phyloP scores from a whole-genome alignment of 2,113 vertebrate genomes.

The Lathamus discolor region DNA sequence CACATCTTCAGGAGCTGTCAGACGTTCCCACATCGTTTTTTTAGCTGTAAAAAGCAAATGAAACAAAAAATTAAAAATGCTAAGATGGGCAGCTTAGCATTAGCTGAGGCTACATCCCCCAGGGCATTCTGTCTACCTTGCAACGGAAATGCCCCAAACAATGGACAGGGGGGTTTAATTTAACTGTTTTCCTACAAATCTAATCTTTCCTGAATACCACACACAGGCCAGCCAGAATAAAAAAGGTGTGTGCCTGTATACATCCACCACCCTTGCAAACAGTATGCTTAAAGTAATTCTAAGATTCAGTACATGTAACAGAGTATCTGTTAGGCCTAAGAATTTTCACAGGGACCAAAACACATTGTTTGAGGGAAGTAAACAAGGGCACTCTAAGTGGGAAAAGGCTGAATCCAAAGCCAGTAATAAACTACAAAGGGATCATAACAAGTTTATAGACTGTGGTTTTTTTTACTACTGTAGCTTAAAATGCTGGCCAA shows the following conservation, averaged over 20 bases:
- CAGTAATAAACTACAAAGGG: neutral
- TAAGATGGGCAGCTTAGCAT: neutral
- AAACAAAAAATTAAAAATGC: neutral
- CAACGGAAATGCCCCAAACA: neutral
- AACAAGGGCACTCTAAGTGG: neutral
- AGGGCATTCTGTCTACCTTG: neutral
- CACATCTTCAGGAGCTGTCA: constrained; percentile 94
- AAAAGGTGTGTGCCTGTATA: neutral
- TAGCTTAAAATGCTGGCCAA: neutral
- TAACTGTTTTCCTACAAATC: neutral
- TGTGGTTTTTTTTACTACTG: neutral
- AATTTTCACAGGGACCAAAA: neutral
- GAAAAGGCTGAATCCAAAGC: neutral
- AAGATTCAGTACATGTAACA: neutral
- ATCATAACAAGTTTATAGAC: neutral
- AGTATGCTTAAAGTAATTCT: neutral
- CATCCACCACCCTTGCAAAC: neutral
- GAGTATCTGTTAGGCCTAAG: neutral
- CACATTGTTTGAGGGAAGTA: neutral
- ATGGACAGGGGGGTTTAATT: neutral
- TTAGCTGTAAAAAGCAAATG: constrained; percentile 72
- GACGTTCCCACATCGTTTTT: constrained; percentile 93
- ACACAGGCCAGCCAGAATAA: neutral
- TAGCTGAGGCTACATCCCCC: neutral
- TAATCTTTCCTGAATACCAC: neutral